phyloP scores from a whole-genome alignment of 1,140 invertebrate species.

The Tetranychus cinnabarinus region DNA sequence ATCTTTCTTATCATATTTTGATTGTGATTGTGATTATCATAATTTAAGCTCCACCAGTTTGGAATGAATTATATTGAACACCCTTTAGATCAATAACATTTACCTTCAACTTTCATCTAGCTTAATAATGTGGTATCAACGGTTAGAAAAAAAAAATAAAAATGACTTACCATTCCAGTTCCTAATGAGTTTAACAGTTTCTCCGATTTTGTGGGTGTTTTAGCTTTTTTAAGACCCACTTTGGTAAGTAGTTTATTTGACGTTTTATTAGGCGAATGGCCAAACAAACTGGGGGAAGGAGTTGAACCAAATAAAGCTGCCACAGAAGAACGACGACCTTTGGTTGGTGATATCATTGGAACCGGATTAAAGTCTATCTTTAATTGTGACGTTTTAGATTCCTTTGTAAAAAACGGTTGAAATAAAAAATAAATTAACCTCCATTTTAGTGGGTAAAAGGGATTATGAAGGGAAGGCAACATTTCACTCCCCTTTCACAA shows the following conservation, averaged over 20 bases:
- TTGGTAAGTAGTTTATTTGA: not conserved
- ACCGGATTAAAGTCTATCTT: not conserved
- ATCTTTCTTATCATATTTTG: too few species aligned
- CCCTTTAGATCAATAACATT: too few species aligned
- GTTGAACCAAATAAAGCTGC: not conserved
- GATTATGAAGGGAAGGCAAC: too few species aligned
- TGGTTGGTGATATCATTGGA: not conserved
- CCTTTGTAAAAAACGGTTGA: not conserved
- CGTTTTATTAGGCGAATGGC: not conserved
- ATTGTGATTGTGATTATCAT: too few species aligned
- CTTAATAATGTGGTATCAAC: too few species aligned
- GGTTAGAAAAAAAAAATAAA: not conserved
- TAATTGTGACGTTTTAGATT: not conserved
- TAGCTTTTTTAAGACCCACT: not conserved
- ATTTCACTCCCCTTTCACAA: too few species aligned
- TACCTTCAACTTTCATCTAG: too few species aligned
- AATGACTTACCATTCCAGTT: not conserved
- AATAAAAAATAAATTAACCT: not conserved
- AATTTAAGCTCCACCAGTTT: too few species aligned
- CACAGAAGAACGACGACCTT: not conserved
- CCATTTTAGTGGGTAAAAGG: too few species aligned
- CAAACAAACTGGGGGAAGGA: not conserved
- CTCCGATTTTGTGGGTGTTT: not conserved
- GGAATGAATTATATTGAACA: too few species aligned
- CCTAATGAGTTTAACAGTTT: not conserved